Evolutionary conservation across 2,797 vertebrate genomes (phyloP).

Genomic region (Varecia variegata): DNA sequence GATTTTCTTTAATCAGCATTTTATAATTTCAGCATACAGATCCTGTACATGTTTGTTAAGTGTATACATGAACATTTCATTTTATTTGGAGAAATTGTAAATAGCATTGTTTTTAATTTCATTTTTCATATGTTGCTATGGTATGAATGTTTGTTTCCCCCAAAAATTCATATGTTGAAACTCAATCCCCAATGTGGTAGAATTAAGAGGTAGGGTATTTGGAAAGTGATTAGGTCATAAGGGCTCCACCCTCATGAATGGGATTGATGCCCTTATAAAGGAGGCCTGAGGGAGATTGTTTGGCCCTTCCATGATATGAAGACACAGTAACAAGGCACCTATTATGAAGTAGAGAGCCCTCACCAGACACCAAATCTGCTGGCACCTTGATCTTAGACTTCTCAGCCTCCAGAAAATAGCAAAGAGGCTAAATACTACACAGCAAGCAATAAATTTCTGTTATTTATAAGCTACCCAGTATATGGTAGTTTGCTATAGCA

Average conservation of each 20-base stretch:
- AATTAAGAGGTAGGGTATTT: neutral
- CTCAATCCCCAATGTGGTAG: neutral
- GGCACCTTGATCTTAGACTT: neutral
- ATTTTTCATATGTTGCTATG: neutral
- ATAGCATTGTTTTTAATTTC: neutral
- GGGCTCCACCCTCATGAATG: neutral
- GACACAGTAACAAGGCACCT: neutral
- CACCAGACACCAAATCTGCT: neutral
- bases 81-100: neutral
- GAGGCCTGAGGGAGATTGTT: neutral
- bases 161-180: neutral
- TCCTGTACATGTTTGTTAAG: neutral
- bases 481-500: neutral
- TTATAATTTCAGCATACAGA: neutral
- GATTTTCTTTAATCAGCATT: constrained; percentile 19
- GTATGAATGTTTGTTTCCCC: neutral
- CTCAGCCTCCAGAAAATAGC: neutral
- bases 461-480: neutral
- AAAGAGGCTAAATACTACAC: neutral
- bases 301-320: neutral
- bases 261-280: neutral
- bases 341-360: neutral
- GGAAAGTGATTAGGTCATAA: neutral
- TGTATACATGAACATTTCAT: neutral
- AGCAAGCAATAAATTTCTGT: neutral